phyloP scores from a whole-genome alignment of 1,140 invertebrate genomes.

The Andricus grossulariae region DNA sequence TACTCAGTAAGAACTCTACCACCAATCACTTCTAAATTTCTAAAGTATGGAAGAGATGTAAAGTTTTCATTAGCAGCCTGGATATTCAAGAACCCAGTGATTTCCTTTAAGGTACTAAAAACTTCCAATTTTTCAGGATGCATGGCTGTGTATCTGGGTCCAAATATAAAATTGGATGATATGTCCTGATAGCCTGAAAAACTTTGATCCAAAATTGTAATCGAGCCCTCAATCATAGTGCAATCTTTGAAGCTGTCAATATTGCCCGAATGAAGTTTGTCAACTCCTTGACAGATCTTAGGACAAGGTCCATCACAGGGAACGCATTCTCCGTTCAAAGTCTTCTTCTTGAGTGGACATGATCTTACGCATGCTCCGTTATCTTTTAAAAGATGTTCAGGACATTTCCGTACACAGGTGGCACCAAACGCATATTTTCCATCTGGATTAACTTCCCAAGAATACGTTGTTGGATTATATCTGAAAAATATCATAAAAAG shows the following conservation, averaged over 20 bases:
- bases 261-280: constrained; percentile 89
- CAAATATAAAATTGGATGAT: constrained; percentile 86
- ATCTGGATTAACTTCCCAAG: constrained; percentile 92
- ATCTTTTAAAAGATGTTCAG: constrained; percentile 94
- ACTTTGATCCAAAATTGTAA: constrained; percentile 91
- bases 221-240: constrained; percentile 96
- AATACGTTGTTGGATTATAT: constrained; percentile 93
- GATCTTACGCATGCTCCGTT: constrained; percentile 94
- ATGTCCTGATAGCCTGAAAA: constrained; percentile 93
- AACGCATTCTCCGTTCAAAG: constrained; percentile 92
- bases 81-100: constrained; percentile 94
- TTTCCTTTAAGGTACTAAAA: constrained; percentile 93
- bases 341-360: constrained; percentile 93
- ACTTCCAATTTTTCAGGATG: constrained; percentile 91
- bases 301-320: constrained; percentile 96
- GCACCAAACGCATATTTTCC: constrained; percentile 98
- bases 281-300: constrained; percentile 88
- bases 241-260: constrained; percentile 93
- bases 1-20: constrained; percentile 92
- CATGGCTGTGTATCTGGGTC: constrained; percentile 85
- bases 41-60: constrained; percentile 93
- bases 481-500: constrained; percentile 57
- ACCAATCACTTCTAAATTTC: constrained; percentile 94
- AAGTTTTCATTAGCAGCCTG: constrained; percentile 91
- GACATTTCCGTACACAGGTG: constrained; percentile 96